These are phyloP conservation scores for Pollimyrus isidori DNA, from an alignment of 2,113 vertebrate genomes.

Conservation along the genomic window DNA sequence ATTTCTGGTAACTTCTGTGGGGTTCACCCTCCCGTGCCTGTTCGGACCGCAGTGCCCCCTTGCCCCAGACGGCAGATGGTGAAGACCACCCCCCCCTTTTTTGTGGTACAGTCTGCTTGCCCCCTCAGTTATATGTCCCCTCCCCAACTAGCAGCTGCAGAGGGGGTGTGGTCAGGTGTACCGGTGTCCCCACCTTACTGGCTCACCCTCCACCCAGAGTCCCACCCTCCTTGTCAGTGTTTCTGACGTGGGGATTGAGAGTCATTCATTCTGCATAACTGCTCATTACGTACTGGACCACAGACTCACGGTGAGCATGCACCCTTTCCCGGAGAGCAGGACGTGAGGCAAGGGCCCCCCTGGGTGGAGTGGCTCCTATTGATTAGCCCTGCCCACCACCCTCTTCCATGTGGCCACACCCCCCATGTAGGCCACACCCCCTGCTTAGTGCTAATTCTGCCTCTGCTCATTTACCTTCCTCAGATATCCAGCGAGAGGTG, in stretches of 20 bases:
- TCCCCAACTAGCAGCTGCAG: conserved; percentile 38
- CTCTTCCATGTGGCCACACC: not conserved
- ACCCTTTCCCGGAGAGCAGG: not conserved
- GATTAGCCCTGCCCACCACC: not conserved
- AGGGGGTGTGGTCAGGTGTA: conserved; percentile 58
- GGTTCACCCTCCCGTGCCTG: conserved; percentile 49
- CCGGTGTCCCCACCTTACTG: conserved; percentile 56
- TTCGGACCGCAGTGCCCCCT: conserved; percentile 53
- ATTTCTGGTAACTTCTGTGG: conserved; percentile 49
- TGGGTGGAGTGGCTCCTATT: not conserved
- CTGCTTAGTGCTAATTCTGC: not conserved
- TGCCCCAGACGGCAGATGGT: conserved; percentile 72
- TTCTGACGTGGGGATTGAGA: conserved; percentile 30
- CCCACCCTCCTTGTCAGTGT: conserved; percentile 38
- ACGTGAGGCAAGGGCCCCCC: not conserved
- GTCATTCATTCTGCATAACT: not conserved
- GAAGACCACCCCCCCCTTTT: conserved; percentile 49
- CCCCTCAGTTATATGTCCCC: conserved; percentile 51
- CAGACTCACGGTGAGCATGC: not conserved
- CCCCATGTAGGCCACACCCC: not conserved
- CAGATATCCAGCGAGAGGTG: not conserved
- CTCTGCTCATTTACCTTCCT: not conserved
- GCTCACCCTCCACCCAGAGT: conserved; percentile 36
- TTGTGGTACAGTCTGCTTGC: conserved; percentile 35
- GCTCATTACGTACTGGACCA: not conserved